Percentiles rank a stretch among this genome's conserved stretches.
Evolutionary conservation across 2,113 vertebrate genomes (phyloP).

Genomic region (Nymphicus hollandicus): DNA sequence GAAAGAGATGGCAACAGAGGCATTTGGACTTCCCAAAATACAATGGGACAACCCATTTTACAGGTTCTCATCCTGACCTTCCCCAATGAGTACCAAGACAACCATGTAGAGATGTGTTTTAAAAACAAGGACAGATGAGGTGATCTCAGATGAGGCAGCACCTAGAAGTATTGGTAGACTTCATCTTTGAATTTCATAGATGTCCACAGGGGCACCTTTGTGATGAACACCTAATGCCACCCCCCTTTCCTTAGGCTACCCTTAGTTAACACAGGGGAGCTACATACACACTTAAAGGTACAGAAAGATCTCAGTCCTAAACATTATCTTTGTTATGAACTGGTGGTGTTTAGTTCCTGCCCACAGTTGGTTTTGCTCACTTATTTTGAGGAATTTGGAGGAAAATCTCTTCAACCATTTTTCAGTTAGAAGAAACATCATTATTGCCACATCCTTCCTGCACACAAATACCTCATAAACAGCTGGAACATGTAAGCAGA

Average conservation of each 20-base stretch:
- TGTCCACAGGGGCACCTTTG: background rate
- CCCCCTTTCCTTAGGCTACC: background rate
- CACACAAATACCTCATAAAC: constrained; percentile 20
- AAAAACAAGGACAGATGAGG: background rate
- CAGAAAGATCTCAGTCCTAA: background rate
- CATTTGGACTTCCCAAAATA: background rate
- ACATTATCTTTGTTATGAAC: background rate
- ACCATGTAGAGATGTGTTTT: background rate
- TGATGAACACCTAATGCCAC: background rate
- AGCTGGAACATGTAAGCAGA: constrained; percentile 37
- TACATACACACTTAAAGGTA: background rate
- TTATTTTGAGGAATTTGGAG: background rate
- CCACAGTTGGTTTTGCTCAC: background rate
- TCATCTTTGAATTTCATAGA: background rate
- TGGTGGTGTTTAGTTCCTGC: background rate
- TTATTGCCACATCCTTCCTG: constrained; percentile 38
- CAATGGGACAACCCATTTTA: background rate
- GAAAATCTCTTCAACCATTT: constrained; percentile 39
- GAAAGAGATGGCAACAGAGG: background rate
- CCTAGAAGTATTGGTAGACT: background rate
- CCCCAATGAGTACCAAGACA: background rate
- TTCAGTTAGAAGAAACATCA: background rate
- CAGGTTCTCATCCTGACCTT: background rate
- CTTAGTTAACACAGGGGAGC: background rate
- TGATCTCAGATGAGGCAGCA: background rate